Base-by-base conservation (phyloP, 2,113 vertebrate genomes). In the Excalfactoria chinensis region DNA sequence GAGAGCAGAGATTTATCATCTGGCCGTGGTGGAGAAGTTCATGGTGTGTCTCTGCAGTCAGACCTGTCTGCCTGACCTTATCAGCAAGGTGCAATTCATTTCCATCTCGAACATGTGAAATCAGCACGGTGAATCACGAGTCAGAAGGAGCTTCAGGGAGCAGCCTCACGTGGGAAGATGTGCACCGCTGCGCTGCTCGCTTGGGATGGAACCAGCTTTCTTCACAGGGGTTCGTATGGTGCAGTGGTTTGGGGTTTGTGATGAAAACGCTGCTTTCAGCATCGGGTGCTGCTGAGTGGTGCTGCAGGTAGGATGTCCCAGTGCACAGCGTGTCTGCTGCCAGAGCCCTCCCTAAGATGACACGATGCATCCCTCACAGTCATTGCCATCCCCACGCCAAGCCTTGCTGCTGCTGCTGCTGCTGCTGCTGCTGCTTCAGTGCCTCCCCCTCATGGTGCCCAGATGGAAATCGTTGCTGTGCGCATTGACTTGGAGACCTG, bases 111-210 rank as follows among this genome's bases (percentile, higher is more conserved):
- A 5, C 23, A 1, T 34, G 40, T 18, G 41, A 62, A 26, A 62
- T 17, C 10, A 25, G 76, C 21, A 26, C 19, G 21, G 2, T 40
- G 58, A 37, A 62, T 43, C 40, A 3, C 4, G n/a, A 40, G 11
- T 37, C 59, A 40, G 67, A 56, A 67, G 49, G 71, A 44, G 18
- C 49, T 77, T 10, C 0, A 30, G 13, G 37, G 28, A 7, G 8
- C 26, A n/a, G 16, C 37, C 2, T 1, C 30, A 8, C 32, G 1
- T 11, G n/a, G n/a, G 58, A 32, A 53, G 28, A 0, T 11, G 21
- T 15, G 4, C 60, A 16, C n/a, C 26, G 4, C 35, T 15, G 34
- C 23, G 34, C 59, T 53, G 51, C 51, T 62, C 11, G 32, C 6
- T n/a, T 58, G 56, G 35, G 23, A 11, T n/a, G 23, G 17, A 30